Evolutionary conservation across 1,140 invertebrate genomes (phyloP).

Genomic region (Cardiocondyla obscurior): DNA sequence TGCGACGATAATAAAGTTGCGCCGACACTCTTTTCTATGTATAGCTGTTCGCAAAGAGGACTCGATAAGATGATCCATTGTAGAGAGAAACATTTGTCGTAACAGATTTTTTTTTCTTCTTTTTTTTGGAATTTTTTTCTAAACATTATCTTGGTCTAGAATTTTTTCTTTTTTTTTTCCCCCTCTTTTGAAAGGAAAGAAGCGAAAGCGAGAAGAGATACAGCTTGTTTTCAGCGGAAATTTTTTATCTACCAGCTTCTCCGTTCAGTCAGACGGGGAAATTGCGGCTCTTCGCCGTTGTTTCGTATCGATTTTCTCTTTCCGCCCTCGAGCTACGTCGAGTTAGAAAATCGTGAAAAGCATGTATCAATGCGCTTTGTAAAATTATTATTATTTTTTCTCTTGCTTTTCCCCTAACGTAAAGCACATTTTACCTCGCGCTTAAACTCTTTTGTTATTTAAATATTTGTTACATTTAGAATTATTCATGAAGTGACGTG

Average conservation of each 20-base stretch:
- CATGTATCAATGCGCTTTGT: background rate
- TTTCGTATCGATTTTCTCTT: slow-evolving; percentile 6
- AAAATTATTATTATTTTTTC: background rate
- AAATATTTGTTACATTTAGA: background rate
- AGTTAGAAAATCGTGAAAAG: background rate
- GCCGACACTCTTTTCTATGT: background rate
- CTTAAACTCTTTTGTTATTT: background rate
- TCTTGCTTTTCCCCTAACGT: too few species aligned
- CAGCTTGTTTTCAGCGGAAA: slow-evolving; percentile 45
- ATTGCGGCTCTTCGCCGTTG: background rate
- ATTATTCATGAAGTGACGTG: background rate
- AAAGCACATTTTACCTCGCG: background rate
- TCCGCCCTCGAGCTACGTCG: background rate
- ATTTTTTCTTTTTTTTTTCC: too few species aligned
- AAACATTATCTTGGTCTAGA: background rate
- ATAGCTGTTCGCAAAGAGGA: background rate
- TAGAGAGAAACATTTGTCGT: background rate
- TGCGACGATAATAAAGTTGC: background rate
- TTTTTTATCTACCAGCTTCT: slow-evolving; percentile 50
- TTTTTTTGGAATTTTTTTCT: background rate
- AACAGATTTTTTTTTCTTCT: background rate
- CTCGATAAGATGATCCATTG: background rate
- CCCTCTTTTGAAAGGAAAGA: background rate
- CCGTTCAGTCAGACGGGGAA: background rate
- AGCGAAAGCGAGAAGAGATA: background rate